Base-by-base conservation (phyloP, 2,113 vertebrate genomes). In the Oncorhynchus nerka region DNA sequence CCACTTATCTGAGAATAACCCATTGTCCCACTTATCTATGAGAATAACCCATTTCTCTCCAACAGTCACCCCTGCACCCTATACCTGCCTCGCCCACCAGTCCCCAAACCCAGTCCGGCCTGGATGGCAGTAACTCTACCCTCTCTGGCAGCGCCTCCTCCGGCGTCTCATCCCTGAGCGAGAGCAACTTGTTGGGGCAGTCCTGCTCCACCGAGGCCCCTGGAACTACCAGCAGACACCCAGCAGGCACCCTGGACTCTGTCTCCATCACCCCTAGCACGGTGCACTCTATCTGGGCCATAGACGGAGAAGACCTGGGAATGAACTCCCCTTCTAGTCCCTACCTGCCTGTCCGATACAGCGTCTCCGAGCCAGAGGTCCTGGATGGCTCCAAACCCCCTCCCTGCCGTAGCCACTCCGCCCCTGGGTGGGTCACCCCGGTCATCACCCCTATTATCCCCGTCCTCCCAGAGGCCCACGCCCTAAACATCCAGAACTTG, bases 31-130 rank as follows among this genome's bases (percentile, higher is more conserved):
- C 28, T 28, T 28, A 28, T 28, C 28, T 28, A 28, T 28, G 28
- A 28, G 28, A 28, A 4, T 28, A 28, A 28, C 3, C 3, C 28
- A 28, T 28, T 16, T 32, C 76, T 70, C 81, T 61, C 39, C 1
- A 77, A 77, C 90, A 98, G 97, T 97, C 95, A 13, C 96, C 96
- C 77, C 95, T 98, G 72, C 97, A 97, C 77, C 96, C 96, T 75
- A 98, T 98, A 90, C 97, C 97, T 90, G 97, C 97, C 81, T 98
- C 96, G 28, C 97, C 96, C 87, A 99, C 96, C 90, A 98, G 97
- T 93, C 97, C 96, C 0, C 51, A 55, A 16, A 19, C 96, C 0
- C 51, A 55, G 51, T 55, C 96, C 74, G 94, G 95, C 85, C 94
- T 98, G 87, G 96, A 97, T 86, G 97, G 97, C 92, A 99, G 96